Evolutionary conservation across 2,888 invertebrate species (phyloP).

Genomic region (Drosophila kambysellisi): DNA sequence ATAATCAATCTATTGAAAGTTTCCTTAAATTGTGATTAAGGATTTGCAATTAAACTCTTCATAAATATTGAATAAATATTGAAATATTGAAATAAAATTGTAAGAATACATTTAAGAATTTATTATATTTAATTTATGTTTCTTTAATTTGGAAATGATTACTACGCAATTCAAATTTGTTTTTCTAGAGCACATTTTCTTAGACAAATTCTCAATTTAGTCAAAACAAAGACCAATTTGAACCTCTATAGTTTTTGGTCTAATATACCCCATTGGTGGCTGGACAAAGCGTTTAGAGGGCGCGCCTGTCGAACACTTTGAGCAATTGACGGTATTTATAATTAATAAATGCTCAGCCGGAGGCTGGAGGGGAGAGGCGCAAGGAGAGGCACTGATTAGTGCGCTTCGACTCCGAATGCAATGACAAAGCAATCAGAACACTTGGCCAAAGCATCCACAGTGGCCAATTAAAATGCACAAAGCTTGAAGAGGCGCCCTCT

Average conservation of each 20-base stretch:
- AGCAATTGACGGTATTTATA: conserved; percentile 76
- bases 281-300: conserved; percentile 27
- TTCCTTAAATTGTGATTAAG: not conserved
- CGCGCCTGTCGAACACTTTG: conserved; percentile 63
- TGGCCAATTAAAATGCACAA: conserved; percentile 79
- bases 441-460: conserved; percentile 63
- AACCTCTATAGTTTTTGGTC: not conserved
- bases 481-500: conserved; percentile 64
- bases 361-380: too few relatives aligned
- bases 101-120: not conserved
- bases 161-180: not conserved
- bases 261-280: conserved; percentile 7
- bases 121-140: not conserved
- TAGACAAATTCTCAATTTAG: not conserved
- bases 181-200: not conserved
- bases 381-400: conserved; percentile 61
- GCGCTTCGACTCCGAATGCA: conserved; percentile 37
- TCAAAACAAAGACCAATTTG: not conserved
- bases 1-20: not conserved
- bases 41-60: not conserved
- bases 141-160: not conserved
- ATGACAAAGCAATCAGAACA: conserved; percentile 80
- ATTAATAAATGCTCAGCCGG: conserved; percentile 66
- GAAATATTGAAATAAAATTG: too few relatives aligned
- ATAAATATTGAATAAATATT: too few relatives aligned